Conservation (phyloP, 2,888 invertebrate genomes). For the Harpalus rubripes region DNA sequence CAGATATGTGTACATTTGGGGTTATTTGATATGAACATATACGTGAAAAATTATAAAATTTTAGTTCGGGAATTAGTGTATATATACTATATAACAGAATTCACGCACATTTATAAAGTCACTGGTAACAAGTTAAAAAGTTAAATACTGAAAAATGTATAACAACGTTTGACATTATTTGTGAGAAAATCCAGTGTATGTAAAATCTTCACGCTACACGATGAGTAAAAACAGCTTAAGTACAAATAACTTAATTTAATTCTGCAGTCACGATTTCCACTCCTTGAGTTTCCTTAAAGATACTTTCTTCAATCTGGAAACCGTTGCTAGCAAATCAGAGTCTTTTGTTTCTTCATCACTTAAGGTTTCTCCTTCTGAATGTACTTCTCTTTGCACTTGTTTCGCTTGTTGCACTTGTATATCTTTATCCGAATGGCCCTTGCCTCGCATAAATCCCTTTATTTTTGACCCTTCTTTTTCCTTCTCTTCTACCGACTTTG, state of each 20-base stretch:
- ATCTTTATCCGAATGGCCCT: slow-evolving; percentile 82
- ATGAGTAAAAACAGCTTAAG: slow-evolving; percentile 48
- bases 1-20: slow-evolving; percentile 66
- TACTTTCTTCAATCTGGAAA: slow-evolving; percentile 88
- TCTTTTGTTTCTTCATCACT: slow-evolving; percentile 83
- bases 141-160: slow-evolving; percentile 50
- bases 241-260: slow-evolving; percentile 69
- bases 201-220: slow-evolving; percentile 32
- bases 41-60: slow-evolving; percentile 60
- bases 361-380: slow-evolving; percentile 85
- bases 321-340: slow-evolving; percentile 86
- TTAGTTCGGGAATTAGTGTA: slow-evolving; percentile 58
- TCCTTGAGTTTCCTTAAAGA: slow-evolving; percentile 88
- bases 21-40: slow-evolving; percentile 65
- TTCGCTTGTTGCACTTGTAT: slow-evolving; percentile 75
- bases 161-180: slow-evolving; percentile 50
- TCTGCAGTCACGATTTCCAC: slow-evolving; percentile 86
- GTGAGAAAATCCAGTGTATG: slow-evolving; percentile 53
- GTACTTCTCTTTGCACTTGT: slow-evolving; percentile 82
- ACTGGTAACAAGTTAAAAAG: slow-evolving; percentile 57
- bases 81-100: slow-evolving; percentile 61
- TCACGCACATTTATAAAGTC: slow-evolving; percentile 65
- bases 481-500: slow-evolving; percentile 74
- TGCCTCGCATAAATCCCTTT: slow-evolving; percentile 79
- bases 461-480: slow-evolving; percentile 76